Base-by-base conservation (phyloP, 1,140 invertebrate species). In the Trachelipus rathkii region DNA sequence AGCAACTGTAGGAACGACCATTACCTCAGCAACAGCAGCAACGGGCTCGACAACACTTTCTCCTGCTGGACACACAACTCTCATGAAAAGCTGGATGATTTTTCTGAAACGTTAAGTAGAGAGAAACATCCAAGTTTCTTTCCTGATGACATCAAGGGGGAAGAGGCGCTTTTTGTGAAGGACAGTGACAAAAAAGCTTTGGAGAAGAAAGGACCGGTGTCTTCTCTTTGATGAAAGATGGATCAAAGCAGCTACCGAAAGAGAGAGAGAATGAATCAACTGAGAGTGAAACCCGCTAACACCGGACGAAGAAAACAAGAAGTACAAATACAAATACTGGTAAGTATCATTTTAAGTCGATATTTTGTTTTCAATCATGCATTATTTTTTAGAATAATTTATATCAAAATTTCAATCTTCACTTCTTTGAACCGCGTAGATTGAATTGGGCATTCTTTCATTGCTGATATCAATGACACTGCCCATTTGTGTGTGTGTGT, bases 321-420 rank as follows among this genome's bases (percentile, higher is more conserved):
- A 60, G 50, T 60, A 60, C 50, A 60, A 60, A n/a, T n/a, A n/a
- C 50, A 2, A 60, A 60, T 60, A 60, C 50, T 60, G 50, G 50
- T 60, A 19, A 1, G 50, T 60, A 60, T 60, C 19, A 15, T 15
- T 60, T 60, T 19, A 19, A 19, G n/a, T n/a, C n/a, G n/a, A n/a
- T n/a, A n/a, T n/a, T n/a, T n/a, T n/a, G n/a, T n/a, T n/a, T n/a
- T n/a, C n/a, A n/a, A n/a, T n/a, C n/a, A n/a, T n/a, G n/a, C n/a
- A n/a, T n/a, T n/a, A n/a, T n/a, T n/a, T n/a, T n/a, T n/a, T n/a
- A n/a, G n/a, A n/a, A n/a, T n/a, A n/a, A n/a, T n/a, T n/a, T n/a
- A n/a, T n/a, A n/a, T n/a, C n/a, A n/a, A n/a, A n/a, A n/a, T n/a
- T n/a, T n/a, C n/a, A n/a, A n/a, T n/a, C n/a, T n/a, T n/a, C n/a